Evolutionary conservation across 2,888 invertebrate genomes (phyloP), one percentile per base, ranked within the genome.

Genomic region (Penaeus monodon): DNA sequence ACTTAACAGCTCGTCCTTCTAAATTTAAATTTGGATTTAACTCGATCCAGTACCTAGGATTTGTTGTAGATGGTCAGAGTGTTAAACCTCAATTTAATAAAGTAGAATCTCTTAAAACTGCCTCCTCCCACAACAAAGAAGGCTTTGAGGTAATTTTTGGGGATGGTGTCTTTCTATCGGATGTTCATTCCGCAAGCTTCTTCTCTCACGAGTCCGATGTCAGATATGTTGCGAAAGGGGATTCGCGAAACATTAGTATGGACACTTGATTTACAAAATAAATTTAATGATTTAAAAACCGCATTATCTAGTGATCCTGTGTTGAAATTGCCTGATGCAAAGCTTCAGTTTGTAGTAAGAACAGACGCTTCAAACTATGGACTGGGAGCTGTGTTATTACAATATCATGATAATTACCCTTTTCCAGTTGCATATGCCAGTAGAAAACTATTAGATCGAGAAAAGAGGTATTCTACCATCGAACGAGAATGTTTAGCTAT

Each of bases 351-450:
- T 24, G 80, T 76, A 10, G 17, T 86, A 14, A 27, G 81, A 64
- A 76, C 38, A 2, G 83, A 87, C 57, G 64, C 83, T 10, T 87
- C 83, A 7, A 49, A 66, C 12, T 17, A 44, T 29, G 70, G 83
- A 12, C 38, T 87, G 33, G 83, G 83, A 29, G 78, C 65, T 2
- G 79, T 78, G 1, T 38, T 73, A 0, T 24, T 83, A 17, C 87
- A 87, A 44, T 82, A 87, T 22, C 6, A 83, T 27, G 0, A 83
- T 0, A 49, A 76, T 8, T n/a, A 1, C 8, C 83, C 80, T 24
- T 44, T n/a, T 57, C 87, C 83, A 12, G 74, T 83, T 8, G 57
- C 83, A 17, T 83, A 78, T 33, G 78, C 70, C n/a, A 87, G 78
- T 63, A 57, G 73, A 3, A 87, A 86, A 7, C 82, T 86, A 6